Base-by-base conservation (phyloP, 2,888 invertebrate species). In the Rhingia campestris region DNA sequence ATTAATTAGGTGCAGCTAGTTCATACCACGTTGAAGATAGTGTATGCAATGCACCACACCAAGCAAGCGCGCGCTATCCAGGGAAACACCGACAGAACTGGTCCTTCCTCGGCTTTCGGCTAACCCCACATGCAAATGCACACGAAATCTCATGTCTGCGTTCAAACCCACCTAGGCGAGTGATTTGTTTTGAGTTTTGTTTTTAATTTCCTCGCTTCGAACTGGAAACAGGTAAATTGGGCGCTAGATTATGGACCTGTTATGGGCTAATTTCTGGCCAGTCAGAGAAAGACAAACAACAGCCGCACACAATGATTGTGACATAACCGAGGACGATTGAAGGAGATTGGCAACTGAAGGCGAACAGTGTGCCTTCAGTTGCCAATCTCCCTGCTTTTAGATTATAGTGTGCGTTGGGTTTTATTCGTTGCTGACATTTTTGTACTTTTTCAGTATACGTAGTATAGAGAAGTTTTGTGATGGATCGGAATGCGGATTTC, bases 1-100 rank as follows among this genome's bases (percentile, higher is more conserved):
- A 84, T 84, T 84, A 80, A 84, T 84, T 84, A 84, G 69, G 12
- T 45, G 54, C 59, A 59, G 73, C 63, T 56, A 73, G 61, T 69
- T 63, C n/a, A 41, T 67, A 33, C 22, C 22, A 12, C 22, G 53
- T 59, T 33, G 39, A 49, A 41, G 51, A 45, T 56, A 14, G 33
- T 41, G 3, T 53, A 14, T 10, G 5, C 2, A 22, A 3, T 6
- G 54, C 4, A n/a, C 7, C 7, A 12, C 49, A 10, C 54, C 9
- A 70, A n/a, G 49, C 14, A 41, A 33, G 49, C 47, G 51, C 41
- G n/a, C 12, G 53, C 58, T 51, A 1, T 12, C 5, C 12, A 30
- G 9, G 5, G 22, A 47, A 14, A 41, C 43, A 22, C 14, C 39
- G 47, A 33, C 39, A 30, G 45, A 77, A 82, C 72, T 72, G 59